These are phyloP conservation scores for Pseudanteris insignis DNA, from an alignment of 2,888 invertebrate genomes.

Conservation along the genomic window DNA sequence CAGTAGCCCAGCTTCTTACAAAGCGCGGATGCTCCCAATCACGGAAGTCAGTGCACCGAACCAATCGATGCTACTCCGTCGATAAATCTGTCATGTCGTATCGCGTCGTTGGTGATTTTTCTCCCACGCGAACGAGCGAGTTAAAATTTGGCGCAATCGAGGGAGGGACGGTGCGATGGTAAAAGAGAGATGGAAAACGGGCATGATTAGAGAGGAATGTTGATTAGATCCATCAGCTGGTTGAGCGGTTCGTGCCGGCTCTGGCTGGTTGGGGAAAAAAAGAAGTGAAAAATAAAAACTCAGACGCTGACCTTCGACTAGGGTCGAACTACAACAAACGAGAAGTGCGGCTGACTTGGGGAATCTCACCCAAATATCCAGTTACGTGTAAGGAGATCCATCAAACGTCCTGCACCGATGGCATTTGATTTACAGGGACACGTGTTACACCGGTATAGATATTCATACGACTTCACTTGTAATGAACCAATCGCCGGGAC, in stretches of 20 bases:
- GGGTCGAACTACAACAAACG: constrained; percentile 44
- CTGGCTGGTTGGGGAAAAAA: constrained; percentile 11
- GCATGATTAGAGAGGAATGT: constrained; percentile 66
- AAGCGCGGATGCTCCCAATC: too few species aligned
- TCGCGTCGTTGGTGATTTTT: constrained; percentile 17
- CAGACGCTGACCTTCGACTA: constrained; percentile 49
- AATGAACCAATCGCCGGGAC: constrained; percentile 36
- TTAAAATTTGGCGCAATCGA: constrained; percentile 28
- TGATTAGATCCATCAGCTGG: constrained; percentile 66
- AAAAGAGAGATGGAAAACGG: constrained; percentile 36
- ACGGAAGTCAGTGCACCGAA: too few species aligned
- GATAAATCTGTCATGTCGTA: constrained; percentile 37
- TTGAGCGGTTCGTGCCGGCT: constrained; percentile 44
- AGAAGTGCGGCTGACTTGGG: too few species aligned
- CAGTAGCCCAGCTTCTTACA: constrained; percentile 15
- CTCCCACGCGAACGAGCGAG: constrained; percentile 41
- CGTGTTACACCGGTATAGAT: constrained; percentile 14
- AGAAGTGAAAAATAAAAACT: constrained; percentile 53
- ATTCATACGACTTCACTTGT: constrained; percentile 15
- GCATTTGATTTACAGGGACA: constrained; percentile 14
- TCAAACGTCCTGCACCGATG: neutral
- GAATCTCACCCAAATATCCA: constrained; percentile 3
- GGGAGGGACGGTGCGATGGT: constrained; percentile 23
- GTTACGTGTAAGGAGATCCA: constrained; percentile 3
- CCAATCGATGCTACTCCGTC: constrained; percentile 27